These are phyloP conservation scores for Bambusicola thoracicus DNA, from an alignment of 2,113 vertebrate genomes.

Conservation along the genomic window DNA sequence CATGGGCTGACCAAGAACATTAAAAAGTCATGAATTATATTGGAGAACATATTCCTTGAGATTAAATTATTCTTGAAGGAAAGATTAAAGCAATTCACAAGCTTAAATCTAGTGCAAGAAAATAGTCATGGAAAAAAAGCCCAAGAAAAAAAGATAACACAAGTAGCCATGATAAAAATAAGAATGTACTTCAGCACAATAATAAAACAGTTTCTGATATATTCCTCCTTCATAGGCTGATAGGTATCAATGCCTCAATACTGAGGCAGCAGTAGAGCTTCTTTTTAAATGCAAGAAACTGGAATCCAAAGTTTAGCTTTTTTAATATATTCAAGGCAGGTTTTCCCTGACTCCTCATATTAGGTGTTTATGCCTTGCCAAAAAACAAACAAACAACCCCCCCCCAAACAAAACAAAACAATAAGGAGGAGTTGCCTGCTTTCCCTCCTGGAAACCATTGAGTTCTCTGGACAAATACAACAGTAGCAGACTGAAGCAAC, in stretches of 20 bases:
- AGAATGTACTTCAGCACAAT: not conserved
- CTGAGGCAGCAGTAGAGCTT: not conserved
- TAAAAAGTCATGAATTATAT: slow-evolving; percentile 20
- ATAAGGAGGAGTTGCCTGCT: fast-evolving
- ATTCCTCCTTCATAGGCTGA: not conserved
- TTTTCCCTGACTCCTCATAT: not conserved
- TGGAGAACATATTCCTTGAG: not conserved
- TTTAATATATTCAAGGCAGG: not conserved
- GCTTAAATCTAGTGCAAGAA: not conserved
- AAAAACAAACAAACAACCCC: too few species aligned
- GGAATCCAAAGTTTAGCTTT: fast-evolving
- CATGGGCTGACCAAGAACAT: not conserved
- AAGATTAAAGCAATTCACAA: slow-evolving; percentile 19
- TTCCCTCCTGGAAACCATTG: not conserved
- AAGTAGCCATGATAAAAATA: not conserved
- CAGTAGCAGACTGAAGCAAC: not conserved
- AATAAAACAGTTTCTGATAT: not conserved
- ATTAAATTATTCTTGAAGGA: slow-evolving; percentile 45
- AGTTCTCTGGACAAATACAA: not conserved
- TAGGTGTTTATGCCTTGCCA: not conserved
- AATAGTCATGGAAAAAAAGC: not conserved
- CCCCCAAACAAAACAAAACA: too few species aligned
- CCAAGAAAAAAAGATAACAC: not conserved
- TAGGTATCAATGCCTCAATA: not conserved
- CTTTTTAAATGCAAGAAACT: not conserved